phyloP scores from a whole-genome alignment of 1,140 invertebrate species.

The Atta texana region DNA sequence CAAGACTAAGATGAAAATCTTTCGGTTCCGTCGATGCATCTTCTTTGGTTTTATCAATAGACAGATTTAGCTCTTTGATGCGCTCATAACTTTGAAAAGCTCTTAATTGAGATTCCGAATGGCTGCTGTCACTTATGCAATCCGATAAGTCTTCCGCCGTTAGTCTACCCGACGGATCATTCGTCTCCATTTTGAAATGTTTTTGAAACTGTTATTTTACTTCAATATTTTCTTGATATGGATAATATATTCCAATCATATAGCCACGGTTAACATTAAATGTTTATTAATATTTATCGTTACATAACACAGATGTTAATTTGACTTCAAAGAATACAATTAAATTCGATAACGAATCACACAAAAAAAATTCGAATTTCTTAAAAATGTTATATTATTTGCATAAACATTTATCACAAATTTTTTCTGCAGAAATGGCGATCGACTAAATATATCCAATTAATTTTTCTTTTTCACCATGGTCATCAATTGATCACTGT shows the following conservation, averaged over 20 bases:
- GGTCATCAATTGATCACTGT: background rate
- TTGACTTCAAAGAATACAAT: background rate
- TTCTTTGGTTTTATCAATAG: conserved; percentile 72
- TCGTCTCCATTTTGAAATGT: conserved; percentile 78
- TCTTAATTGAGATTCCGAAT: conserved; percentile 73
- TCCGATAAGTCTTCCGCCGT: conserved; percentile 83
- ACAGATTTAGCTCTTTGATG: conserved; percentile 77
- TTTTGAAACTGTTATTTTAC: background rate
- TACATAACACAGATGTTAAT: background rate
- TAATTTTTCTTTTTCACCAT: conserved; percentile 37
- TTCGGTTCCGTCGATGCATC: conserved; percentile 64
- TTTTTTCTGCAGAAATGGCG: background rate
- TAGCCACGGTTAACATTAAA: background rate
- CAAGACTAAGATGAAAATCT: conserved; percentile 68
- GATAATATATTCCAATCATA: background rate
- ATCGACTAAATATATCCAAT: background rate
- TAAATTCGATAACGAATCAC: background rate
- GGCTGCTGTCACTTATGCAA: conserved; percentile 80
- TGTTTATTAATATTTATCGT: background rate
- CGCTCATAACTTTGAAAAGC: conserved; percentile 78
- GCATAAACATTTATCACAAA: conserved; percentile 11
- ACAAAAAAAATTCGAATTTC: background rate
- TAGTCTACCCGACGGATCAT: conserved; percentile 76
- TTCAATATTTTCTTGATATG: background rate
- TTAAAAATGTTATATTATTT: background rate